These are phyloP conservation scores for Zophobas morio DNA, from an alignment of 1,140 invertebrate genomes.

Conservation along the genomic window DNA sequence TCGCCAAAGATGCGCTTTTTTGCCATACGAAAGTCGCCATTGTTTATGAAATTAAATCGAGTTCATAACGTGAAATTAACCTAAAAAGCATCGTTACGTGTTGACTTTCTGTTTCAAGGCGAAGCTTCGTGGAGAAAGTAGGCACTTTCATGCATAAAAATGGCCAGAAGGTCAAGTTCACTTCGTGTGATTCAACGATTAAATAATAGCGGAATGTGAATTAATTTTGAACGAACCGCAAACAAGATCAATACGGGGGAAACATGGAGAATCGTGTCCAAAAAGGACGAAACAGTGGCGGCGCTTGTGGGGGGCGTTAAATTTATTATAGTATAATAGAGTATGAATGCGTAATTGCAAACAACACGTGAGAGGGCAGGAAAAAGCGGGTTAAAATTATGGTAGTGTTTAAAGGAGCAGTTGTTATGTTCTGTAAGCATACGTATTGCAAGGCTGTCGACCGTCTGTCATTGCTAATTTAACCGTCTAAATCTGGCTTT, in stretches of 20 bases:
- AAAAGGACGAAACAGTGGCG: background rate
- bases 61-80: conserved; percentile 18
- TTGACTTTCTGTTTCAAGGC: conserved; percentile 47
- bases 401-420: too few relatives aligned
- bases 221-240: conserved; percentile 15
- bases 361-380: too few relatives aligned
- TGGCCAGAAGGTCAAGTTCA: conserved; percentile 47
- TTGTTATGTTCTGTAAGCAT: too few relatives aligned
- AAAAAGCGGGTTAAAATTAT: too few relatives aligned
- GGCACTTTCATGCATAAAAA: conserved; percentile 48
- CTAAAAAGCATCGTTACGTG: conserved; percentile 44
- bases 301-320: background rate
- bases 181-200: conserved; percentile 30
- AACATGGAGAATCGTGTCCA: background rate
- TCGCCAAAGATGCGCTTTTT: background rate
- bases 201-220: conserved; percentile 38
- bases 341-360: too few relatives aligned
- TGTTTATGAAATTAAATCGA: conserved; percentile 3
- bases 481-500: too few relatives aligned
- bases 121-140: conserved; percentile 44
- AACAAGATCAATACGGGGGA: conserved; percentile 25
- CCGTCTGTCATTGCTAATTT: too few relatives aligned
- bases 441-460: too few relatives aligned
- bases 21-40: background rate
- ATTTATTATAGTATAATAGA: too few relatives aligned